Evolutionary conservation across 2,888 invertebrate genomes (phyloP).

Genomic region (Xanthorhoe designata): DNA sequence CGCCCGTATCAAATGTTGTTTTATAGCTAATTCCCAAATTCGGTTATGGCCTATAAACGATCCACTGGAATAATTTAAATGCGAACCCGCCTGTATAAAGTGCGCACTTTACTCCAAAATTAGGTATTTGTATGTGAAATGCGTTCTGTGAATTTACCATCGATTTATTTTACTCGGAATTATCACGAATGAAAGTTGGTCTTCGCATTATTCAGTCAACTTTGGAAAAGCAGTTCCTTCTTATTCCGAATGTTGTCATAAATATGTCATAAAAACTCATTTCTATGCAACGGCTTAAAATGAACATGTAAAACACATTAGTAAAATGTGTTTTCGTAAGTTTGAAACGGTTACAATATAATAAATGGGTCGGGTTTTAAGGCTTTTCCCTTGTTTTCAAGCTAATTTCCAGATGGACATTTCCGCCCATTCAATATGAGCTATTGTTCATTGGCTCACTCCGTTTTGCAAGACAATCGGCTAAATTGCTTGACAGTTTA

Average conservation of each 20-base stretch:
- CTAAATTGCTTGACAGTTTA: slow-evolving; percentile 71
- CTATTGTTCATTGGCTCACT: slow-evolving; percentile 82
- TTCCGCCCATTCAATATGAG: slow-evolving; percentile 85
- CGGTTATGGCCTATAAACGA: slow-evolving; percentile 86
- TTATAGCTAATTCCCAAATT: slow-evolving; percentile 86
- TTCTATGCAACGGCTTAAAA: slow-evolving; percentile 38
- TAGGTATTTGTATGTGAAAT: slow-evolving; percentile 86
- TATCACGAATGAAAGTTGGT: slow-evolving; percentile 39
- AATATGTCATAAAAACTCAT: slow-evolving; percentile 32
- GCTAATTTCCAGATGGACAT: slow-evolving; percentile 83
- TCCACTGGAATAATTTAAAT: slow-evolving; percentile 85
- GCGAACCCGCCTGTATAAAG: slow-evolving; percentile 84
- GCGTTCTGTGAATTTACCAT: slow-evolving; percentile 80
- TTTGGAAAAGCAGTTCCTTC: slow-evolving; percentile 9
- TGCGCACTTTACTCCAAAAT: slow-evolving; percentile 83
- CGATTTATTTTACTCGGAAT: slow-evolving; percentile 72
- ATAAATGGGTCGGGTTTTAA: slow-evolving; percentile 76
- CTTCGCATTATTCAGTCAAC: slow-evolving; percentile 25
- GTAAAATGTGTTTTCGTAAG: slow-evolving; percentile 62
- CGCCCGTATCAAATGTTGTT: slow-evolving; percentile 86
- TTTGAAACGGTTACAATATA: slow-evolving; percentile 76
- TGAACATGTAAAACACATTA: slow-evolving; percentile 76
- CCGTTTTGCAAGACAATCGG: slow-evolving; percentile 80
- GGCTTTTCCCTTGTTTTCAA: slow-evolving; percentile 82
- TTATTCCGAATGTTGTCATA: slow-evolving; percentile 21